These are phyloP conservation scores for Dexiosoma caninum DNA, from an alignment of 2,888 invertebrate genomes.

Conservation along the genomic window DNA sequence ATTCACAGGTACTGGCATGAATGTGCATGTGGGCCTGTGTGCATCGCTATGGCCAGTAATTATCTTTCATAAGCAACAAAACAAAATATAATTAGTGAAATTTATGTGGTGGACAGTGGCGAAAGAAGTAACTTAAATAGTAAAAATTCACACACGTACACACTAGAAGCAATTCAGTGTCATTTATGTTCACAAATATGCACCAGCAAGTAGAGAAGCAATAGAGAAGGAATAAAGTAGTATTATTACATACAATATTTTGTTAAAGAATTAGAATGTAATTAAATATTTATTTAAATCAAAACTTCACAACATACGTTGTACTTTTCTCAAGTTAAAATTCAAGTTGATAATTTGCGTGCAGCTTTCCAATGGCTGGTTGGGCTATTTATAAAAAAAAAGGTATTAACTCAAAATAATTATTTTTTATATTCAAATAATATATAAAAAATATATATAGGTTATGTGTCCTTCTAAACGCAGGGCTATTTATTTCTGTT, in stretches of 20 bases:
- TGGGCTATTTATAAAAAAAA: too few relatives aligned
- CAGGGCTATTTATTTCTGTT: too few relatives aligned
- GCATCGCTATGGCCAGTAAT: constrained; percentile 41
- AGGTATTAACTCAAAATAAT: too few relatives aligned
- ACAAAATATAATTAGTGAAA: constrained; percentile 57
- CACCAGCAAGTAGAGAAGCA: background rate
- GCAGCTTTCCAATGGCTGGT: too few relatives aligned
- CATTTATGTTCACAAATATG: constrained; percentile 12
- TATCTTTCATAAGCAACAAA: constrained; percentile 20
- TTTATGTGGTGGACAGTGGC: constrained; percentile 40
- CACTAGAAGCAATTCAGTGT: background rate
- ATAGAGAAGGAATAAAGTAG: background rate
- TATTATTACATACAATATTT: background rate
- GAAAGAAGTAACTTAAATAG: background rate
- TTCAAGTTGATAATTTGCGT: too few relatives aligned
- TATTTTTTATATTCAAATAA: too few relatives aligned
- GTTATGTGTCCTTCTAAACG: too few relatives aligned
- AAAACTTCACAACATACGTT: too few relatives aligned
- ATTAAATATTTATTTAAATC: too few relatives aligned
- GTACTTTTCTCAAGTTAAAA: too few relatives aligned
- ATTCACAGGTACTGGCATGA: background rate
- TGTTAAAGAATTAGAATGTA: background rate
- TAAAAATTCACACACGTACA: background rate
- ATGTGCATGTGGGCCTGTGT: background rate
- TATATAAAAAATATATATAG: too few relatives aligned